Evolutionary conservation across 2,113 vertebrate genomes (phyloP).

Genomic region (Sylvilagus bachmani): DNA sequence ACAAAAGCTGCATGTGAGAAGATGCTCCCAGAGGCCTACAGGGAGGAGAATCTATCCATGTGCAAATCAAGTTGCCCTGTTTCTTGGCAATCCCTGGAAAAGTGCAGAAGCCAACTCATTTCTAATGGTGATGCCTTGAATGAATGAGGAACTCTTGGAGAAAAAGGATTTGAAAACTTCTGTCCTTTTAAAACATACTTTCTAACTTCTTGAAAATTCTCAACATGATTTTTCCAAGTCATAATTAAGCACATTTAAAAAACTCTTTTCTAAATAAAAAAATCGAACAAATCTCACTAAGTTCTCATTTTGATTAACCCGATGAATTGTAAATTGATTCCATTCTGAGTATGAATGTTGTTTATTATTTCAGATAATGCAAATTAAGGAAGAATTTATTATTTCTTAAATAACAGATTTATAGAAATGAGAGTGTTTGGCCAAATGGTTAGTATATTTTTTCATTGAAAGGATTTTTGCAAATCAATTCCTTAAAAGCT

Average conservation of each 20-base stretch:
- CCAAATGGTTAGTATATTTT: neutral
- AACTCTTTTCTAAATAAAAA: neutral
- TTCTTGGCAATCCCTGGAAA: neutral
- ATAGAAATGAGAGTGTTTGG: neutral
- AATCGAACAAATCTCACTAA: neutral
- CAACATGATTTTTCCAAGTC: neutral
- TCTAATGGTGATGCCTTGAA: neutral
- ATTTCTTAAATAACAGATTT: neutral
- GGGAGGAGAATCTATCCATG: rapidly evolving
- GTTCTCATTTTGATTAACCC: neutral
- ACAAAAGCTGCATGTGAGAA: neutral
- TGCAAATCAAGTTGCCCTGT: rapidly evolving
- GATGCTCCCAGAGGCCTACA: neutral
- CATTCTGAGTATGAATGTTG: neutral
- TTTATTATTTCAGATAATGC: neutral
- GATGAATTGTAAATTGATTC: neutral
- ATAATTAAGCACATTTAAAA: neutral
- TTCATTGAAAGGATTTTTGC: neutral
- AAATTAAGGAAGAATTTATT: neutral
- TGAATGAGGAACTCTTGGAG: neutral
- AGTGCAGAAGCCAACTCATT: neutral
- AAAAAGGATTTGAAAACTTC: neutral
- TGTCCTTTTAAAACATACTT: neutral
- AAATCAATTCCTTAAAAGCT: neutral
- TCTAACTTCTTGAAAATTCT: conserved; percentile 3